Evolutionary conservation across 2,888 invertebrate genomes (phyloP).

Genomic region (Meghimatium bilineatum): DNA sequence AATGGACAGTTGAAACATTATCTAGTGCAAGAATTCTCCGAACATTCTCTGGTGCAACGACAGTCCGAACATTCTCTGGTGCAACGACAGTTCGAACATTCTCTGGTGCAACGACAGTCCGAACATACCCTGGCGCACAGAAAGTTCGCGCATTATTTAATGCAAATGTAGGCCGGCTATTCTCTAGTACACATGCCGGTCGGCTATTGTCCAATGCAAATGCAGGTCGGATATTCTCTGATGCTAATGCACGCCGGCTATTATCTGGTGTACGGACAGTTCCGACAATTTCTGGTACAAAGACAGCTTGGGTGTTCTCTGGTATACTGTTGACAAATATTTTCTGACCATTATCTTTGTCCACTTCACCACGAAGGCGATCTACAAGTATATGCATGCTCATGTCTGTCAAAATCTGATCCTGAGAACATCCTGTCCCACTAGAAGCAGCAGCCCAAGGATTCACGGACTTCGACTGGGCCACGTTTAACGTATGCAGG

Average conservation of each 20-base stretch:
- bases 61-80: not conserved
- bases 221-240: not conserved
- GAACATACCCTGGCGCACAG: not conserved
- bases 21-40: not conserved
- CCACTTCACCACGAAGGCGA: not conserved
- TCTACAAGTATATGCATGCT: not conserved
- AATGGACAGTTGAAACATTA: not conserved
- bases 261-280: not conserved
- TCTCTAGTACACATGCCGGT: not conserved
- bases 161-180: not conserved
- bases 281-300: not conserved
- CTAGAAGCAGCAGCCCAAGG: not conserved
- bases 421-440: not conserved
- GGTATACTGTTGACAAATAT: not conserved
- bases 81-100: not conserved
- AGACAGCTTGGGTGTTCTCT: not conserved
- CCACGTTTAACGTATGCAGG: not conserved
- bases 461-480: too few relatives aligned
- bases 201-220: not conserved
- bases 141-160: not conserved
- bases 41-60: not conserved
- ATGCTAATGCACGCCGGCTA: not conserved
- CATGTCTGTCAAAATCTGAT: not conserved
- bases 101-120: not conserved
- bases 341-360: not conserved